Percentiles rank a stretch among this genome's conserved stretches.
Evolutionary conservation across 2,113 vertebrate species (phyloP).

Genomic region (Entomyzon cyanotis): DNA sequence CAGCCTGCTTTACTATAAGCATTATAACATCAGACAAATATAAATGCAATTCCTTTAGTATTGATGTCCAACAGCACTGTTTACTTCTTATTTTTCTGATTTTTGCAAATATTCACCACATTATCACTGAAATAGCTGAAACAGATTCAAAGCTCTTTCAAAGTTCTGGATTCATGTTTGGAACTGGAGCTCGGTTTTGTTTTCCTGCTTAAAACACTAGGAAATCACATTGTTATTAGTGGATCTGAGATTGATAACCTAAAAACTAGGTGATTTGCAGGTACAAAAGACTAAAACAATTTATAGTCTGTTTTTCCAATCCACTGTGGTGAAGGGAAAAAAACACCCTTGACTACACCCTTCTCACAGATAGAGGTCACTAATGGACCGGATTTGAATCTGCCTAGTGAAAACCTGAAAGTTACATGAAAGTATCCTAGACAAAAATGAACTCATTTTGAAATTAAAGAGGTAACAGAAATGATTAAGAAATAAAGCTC

Average conservation of each 20-base stretch:
- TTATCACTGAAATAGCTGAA: not conserved
- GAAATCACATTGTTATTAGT: not conserved
- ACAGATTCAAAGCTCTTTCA: not conserved
- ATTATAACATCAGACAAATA: not conserved
- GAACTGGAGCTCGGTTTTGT: not conserved
- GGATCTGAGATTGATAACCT: not conserved
- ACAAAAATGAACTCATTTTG: conserved; percentile 67
- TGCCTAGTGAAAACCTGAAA: conserved; percentile 63
- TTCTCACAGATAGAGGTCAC: conserved; percentile 85
- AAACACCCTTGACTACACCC: conserved; percentile 50
- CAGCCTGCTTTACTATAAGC: not conserved
- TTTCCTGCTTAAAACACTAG: conserved; percentile 1
- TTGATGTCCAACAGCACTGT: not conserved
- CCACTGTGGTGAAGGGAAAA: not conserved
- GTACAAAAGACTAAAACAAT: conserved; percentile 18
- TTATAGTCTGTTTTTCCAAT: not conserved
- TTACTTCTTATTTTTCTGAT: not conserved
- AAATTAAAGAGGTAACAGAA: conserved; percentile 58
- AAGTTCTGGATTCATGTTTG: not conserved
- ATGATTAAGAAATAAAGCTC: conserved; percentile 40
- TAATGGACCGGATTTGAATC: conserved; percentile 83
- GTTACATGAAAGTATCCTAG: conserved; percentile 72
- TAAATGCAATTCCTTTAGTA: not conserved
- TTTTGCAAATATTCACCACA: conserved; percentile 24
- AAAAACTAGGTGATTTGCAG: not conserved